Conservation (phyloP, 2,888 invertebrate species). For the Lasioglossum marginatum region DNA sequence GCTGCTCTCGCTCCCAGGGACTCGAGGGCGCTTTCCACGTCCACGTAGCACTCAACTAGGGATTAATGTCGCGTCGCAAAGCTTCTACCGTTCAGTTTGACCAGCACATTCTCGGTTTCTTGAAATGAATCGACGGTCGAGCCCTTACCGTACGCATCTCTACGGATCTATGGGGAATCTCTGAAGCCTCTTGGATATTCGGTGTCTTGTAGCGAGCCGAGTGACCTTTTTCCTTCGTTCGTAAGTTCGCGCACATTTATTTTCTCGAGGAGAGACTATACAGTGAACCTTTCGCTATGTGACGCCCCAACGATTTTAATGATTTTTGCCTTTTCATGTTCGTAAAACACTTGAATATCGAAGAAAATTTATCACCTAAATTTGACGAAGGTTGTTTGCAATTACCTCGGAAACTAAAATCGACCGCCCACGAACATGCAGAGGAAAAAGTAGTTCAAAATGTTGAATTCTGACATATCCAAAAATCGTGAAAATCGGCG, state of each 20-base stretch:
- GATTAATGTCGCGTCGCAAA: constrained; percentile 15
- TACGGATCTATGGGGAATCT: neutral
- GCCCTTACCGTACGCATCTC: constrained; percentile 11
- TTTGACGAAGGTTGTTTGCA: no score
- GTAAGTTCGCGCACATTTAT: neutral
- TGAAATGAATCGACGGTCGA: neutral
- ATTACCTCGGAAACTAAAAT: no score
- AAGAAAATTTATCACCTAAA: no score
- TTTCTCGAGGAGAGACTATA: neutral
- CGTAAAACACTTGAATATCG: no score
- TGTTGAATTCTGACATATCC: no score
- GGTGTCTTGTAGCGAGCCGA: neutral
- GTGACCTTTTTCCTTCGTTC: neutral
- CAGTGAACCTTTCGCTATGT: neutral
- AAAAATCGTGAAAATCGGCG: no score
- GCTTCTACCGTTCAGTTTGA: constrained; percentile 51
- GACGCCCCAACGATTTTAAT: no score
- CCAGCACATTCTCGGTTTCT: constrained; percentile 48
- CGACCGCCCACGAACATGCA: no score
- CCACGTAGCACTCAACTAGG: constrained; percentile 35
- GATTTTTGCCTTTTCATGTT: no score
- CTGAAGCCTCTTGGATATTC: neutral
- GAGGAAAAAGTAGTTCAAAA: no score
- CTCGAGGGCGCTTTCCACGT: constrained; percentile 35
- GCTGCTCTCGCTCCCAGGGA: constrained; percentile 21